phyloP scores from a whole-genome alignment of 2,888 invertebrate genomes.

The Busseola fusca region DNA sequence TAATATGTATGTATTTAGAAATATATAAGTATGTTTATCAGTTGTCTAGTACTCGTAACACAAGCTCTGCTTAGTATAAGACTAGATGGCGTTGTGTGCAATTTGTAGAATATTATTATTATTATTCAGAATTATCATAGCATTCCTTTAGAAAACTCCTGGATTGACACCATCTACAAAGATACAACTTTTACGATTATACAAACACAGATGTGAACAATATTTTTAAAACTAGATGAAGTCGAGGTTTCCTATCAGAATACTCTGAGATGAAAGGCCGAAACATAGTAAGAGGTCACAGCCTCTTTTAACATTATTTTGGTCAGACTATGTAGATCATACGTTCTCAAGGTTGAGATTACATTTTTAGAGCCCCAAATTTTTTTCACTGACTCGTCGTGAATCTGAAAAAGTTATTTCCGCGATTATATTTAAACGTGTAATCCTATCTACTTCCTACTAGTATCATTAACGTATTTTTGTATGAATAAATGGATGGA shows the following conservation, averaged over 20 bases:
- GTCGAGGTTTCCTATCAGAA: neutral
- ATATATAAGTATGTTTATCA: no score
- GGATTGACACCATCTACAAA: neutral
- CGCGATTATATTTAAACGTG: neutral
- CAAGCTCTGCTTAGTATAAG: no score
- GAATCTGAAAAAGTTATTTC: neutral
- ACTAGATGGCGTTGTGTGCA: no score
- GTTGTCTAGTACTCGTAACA: no score
- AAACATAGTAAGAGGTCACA: neutral
- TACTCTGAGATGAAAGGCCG: neutral
- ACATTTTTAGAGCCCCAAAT: neutral
- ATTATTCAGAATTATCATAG: neutral
- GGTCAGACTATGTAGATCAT: neutral
- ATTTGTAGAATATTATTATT: no score
- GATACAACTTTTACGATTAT: neutral
- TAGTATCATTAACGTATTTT: no score
- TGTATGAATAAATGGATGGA: no score
- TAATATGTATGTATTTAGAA: no score
- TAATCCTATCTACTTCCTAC: no score
- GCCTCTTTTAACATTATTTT: neutral
- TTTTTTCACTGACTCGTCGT: neutral
- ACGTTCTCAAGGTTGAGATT: neutral
- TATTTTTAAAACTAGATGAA: neutral
- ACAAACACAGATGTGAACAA: neutral
- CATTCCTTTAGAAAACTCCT: neutral